Percentiles rank a stretch among this genome's conserved stretches.
These are phyloP conservation scores for Cossypha caffra DNA, from an alignment of 2,797 vertebrate genomes.

Conservation along the genomic window DNA sequence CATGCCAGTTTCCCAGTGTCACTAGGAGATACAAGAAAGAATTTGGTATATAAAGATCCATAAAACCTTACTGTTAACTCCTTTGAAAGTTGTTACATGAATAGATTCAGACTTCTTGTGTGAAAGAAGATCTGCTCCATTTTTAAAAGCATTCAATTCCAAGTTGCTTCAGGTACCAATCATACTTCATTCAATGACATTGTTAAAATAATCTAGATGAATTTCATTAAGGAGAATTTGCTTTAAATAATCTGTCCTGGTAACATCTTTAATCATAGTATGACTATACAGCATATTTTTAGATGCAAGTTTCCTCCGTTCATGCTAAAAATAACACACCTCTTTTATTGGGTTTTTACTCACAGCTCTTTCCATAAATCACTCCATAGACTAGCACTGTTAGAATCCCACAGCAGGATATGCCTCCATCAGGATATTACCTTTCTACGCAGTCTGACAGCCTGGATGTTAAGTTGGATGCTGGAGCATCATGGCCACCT, in stretches of 20 bases:
- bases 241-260: neutral
- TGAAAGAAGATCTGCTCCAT: neutral
- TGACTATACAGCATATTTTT: neutral
- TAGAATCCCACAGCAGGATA: neutral
- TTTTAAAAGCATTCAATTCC: neutral
- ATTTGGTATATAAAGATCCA: neutral
- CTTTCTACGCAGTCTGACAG: slow-evolving; percentile 97
- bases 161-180: neutral
- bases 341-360: neutral
- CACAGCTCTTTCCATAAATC: neutral
- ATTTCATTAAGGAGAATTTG: neutral
- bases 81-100: neutral
- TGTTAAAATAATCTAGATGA: neutral
- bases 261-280: neutral
- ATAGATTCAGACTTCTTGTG: neutral
- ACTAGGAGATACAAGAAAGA: neutral
- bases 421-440: slow-evolving; percentile 69
- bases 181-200: neutral
- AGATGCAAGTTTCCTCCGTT: neutral
- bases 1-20: neutral
- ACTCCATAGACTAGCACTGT: neutral
- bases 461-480: slow-evolving; percentile 91
- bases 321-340: neutral
- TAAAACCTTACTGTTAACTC: neutral
- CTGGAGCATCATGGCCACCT: slow-evolving; percentile 94